These are phyloP conservation scores for Acleris emargana DNA, from an alignment of 2,888 invertebrate genomes.

Conservation along the genomic window DNA sequence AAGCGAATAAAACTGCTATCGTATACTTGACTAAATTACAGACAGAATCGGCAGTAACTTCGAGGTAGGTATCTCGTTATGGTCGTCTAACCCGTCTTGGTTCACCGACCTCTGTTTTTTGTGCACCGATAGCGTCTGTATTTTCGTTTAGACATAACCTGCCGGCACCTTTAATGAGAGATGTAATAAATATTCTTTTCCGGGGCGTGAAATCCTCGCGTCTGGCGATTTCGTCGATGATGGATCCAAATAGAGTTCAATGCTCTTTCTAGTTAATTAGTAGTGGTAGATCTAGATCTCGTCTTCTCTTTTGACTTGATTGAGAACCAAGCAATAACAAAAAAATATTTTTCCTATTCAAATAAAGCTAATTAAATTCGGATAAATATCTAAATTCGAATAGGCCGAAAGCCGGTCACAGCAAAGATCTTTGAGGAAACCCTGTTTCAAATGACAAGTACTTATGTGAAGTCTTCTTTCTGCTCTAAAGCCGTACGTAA, in stretches of 20 bases:
- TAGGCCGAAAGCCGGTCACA: too few relatives aligned
- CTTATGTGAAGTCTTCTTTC: too few relatives aligned
- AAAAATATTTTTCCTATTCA: neutral
- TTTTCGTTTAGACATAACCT: constrained; percentile 31
- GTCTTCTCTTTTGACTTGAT: neutral
- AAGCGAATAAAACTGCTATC: constrained; percentile 6
- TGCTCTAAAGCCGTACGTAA: too few relatives aligned
- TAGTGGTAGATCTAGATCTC: neutral
- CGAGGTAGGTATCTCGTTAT: constrained; percentile 13
- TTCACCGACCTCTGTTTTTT: constrained; percentile 34
- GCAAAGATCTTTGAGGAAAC: too few relatives aligned
- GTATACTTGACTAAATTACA: constrained; percentile 25
- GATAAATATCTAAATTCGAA: too few relatives aligned
- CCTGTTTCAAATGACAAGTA: too few relatives aligned
- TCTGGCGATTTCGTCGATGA: constrained; percentile 6
- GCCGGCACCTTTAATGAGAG: constrained; percentile 29
- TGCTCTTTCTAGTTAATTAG: neutral
- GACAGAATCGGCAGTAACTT: constrained; percentile 8
- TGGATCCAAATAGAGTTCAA: constrained; percentile 14
- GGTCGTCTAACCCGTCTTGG: constrained; percentile 27
- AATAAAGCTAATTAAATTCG: neutral
- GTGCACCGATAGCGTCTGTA: constrained; percentile 26
- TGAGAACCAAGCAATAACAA: neutral
- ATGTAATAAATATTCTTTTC: constrained; percentile 30
- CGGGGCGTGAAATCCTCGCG: constrained; percentile 23